Evolutionary conservation across 2,113 vertebrate genomes (phyloP).

Genomic region (Serinus canaria): DNA sequence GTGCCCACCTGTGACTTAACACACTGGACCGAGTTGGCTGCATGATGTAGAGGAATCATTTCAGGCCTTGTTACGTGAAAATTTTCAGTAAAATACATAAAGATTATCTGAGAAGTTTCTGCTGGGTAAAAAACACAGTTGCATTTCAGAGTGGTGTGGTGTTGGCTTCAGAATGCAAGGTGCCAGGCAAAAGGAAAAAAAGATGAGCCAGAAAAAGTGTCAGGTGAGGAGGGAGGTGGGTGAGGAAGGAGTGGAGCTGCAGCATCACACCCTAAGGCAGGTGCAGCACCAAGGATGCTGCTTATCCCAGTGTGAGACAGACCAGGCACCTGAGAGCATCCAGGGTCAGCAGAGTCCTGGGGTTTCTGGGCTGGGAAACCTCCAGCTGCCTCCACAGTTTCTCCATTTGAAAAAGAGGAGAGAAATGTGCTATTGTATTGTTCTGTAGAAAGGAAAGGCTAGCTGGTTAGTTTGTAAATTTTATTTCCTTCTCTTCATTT

Average conservation of each 20-base stretch:
- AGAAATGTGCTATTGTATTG: neutral
- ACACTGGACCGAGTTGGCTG: neutral
- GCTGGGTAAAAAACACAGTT: neutral
- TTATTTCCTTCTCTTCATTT: neutral
- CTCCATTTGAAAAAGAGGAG: neutral
- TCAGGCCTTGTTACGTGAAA: neutral
- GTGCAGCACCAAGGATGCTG: neutral
- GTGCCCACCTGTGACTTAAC: neutral
- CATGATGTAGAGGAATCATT: neutral
- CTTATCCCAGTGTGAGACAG: neutral
- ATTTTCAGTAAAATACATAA: neutral
- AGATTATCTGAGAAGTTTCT: neutral
- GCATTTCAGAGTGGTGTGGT: neutral
- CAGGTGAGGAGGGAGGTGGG: neutral
- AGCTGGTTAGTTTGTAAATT: neutral
- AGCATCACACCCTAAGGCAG: neutral
- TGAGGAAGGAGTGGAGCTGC: neutral
- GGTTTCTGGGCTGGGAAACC: neutral
- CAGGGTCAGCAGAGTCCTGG: neutral
- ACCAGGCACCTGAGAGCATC: neutral
- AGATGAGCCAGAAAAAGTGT: neutral
- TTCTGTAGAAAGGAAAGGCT: neutral
- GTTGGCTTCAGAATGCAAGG: neutral
- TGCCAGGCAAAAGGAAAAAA: neutral
- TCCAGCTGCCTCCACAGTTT: neutral